Conservation (phyloP, 1,140 invertebrate genomes). For the Platorchestia sp. region DNA sequence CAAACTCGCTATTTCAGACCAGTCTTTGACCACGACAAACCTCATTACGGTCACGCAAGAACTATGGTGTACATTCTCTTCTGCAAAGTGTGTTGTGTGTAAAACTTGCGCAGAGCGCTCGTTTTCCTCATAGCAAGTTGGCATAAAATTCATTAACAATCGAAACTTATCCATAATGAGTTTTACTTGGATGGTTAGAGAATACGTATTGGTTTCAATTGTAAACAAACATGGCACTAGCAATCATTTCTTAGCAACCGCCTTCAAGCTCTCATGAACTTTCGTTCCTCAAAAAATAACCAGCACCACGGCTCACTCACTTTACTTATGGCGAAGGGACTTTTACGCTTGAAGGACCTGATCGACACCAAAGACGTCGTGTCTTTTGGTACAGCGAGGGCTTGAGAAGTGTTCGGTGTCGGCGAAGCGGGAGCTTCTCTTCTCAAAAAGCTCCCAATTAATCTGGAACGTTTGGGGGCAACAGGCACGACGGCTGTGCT, state of each 20-base stretch:
- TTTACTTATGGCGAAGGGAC: constrained; percentile 35
- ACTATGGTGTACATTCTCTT: not conserved
- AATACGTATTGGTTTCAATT: not conserved
- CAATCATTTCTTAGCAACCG: not conserved
- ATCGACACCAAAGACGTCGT: not conserved
- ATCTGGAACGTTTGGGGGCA: constrained; percentile 6
- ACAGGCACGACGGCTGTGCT: not conserved
- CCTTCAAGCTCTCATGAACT: not conserved
- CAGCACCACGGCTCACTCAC: not conserved
- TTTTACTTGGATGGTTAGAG: no score
- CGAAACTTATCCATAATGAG: not conserved
- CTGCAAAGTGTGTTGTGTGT: not conserved
- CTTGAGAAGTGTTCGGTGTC: not conserved
- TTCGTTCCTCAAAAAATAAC: not conserved
- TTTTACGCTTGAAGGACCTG: not conserved
- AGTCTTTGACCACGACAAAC: not conserved
- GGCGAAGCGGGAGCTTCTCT: not conserved
- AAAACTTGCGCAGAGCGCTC: not conserved
- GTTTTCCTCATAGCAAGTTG: no score
- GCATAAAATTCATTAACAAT: no score
- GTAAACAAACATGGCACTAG: not conserved
- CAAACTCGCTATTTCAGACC: not conserved
- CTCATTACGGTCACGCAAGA: not conserved
- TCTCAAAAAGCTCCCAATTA: constrained; percentile 25
- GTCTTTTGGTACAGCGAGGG: not conserved